A percentile compares a stretch with the other conserved stretches of the same genome.
Evolutionary conservation across 2,797 vertebrate genomes (phyloP).

Genomic region (Neomorphus geoffroyi): DNA sequence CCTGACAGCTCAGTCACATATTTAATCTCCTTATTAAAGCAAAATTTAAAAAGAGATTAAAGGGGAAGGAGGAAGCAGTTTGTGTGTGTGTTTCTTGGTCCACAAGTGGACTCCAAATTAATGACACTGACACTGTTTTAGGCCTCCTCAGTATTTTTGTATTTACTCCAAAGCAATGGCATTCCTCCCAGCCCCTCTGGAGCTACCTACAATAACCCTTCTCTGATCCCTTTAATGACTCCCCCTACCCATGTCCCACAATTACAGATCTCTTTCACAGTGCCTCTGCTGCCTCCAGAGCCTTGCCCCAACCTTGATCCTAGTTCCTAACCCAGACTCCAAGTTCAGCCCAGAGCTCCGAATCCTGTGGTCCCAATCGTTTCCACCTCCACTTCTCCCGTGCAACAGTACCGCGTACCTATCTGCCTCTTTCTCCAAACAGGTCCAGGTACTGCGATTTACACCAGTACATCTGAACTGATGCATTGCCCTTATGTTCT

Average conservation of each 20-base stretch:
- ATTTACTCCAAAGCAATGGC: not conserved
- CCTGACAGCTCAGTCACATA: not conserved
- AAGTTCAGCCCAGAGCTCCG: not conserved
- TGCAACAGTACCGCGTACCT: not conserved
- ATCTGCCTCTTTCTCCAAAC: not conserved
- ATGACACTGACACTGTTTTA: rapidly evolving
- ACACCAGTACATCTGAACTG: not conserved
- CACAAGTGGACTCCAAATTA: not conserved
- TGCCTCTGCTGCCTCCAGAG: not conserved
- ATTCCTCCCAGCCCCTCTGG: not conserved
- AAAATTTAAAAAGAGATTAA: not conserved
- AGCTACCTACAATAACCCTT: not conserved
- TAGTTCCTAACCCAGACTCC: not conserved
- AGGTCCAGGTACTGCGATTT: not conserved
- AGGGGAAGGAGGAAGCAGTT: not conserved
- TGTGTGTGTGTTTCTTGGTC: not conserved
- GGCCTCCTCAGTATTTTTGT: not conserved
- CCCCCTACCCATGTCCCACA: no score
- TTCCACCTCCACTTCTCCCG: not conserved
- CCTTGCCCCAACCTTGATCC: not conserved
- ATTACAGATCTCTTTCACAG: not conserved
- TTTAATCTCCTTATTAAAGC: not conserved
- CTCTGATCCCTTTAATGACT: not conserved
- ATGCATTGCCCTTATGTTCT: not conserved
- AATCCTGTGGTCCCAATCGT: not conserved